phyloP scores from a whole-genome alignment of 2,113 vertebrate species.

The Phalacrocorax brasilianus region DNA sequence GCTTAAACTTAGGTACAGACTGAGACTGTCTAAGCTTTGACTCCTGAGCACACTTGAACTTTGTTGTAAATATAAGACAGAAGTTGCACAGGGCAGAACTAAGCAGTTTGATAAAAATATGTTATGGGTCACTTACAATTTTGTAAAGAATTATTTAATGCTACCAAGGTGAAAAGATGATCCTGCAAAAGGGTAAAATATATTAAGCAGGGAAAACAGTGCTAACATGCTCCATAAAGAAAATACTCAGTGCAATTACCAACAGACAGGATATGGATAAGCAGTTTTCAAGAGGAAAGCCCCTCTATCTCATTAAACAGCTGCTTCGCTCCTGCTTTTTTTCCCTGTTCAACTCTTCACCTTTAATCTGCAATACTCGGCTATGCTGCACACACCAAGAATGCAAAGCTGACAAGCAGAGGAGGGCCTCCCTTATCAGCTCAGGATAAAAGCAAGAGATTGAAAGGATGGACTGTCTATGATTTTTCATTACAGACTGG shows the following conservation, averaged over 20 bases:
- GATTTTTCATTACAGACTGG: constrained; percentile 33
- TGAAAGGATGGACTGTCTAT: constrained; percentile 36
- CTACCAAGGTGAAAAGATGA: constrained; percentile 2
- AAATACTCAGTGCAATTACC: not conserved
- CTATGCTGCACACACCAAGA: constrained; percentile 46
- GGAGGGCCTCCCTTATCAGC: constrained; percentile 54
- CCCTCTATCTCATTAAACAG: constrained; percentile 46
- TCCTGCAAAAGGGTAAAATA: constrained; percentile 6
- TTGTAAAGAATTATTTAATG: not conserved
- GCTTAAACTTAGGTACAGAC: not conserved
- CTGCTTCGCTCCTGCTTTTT: constrained; percentile 24
- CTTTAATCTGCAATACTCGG: constrained; percentile 49
- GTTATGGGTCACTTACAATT: not conserved
- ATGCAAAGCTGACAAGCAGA: constrained; percentile 41
- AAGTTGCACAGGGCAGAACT: not conserved
- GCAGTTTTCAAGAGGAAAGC: constrained; percentile 47
- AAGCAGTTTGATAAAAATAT: not conserved
- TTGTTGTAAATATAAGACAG: not conserved
- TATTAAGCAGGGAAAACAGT: not conserved
- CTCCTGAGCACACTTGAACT: not conserved
- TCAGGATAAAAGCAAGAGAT: constrained; percentile 43
- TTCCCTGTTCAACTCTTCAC: constrained; percentile 60
- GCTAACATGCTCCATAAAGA: not conserved
- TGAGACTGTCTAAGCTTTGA: not conserved
- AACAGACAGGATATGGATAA: constrained; percentile 35